Base-by-base conservation (phyloP, 2,113 vertebrate species). In the Pseudopipra pipra region DNA sequence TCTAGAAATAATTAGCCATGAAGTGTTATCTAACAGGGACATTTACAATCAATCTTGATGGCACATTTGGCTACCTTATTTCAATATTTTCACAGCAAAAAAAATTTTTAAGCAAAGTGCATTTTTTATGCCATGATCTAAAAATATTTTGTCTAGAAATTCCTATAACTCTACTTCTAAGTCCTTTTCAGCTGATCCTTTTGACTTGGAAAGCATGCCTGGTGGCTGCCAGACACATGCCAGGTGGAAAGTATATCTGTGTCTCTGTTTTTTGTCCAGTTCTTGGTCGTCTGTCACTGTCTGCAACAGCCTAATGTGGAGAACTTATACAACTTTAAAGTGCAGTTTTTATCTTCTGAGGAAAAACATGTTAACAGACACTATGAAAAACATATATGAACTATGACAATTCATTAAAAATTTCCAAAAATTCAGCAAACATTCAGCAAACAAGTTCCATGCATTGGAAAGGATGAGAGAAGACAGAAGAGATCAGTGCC, bases 191-290 rank as follows among this genome's bases (percentile, higher is more conserved):
- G 24, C 21, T 56, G 21, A 43, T 39, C 12, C 6, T 85, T 92
- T 78, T 61, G 28, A 27, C 27, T 70, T 4, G 2, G 22, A 77
- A 39, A 63, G 12, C 0, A 0, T 51, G 23, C 4, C n/a, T 5
- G n/a, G 5, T 2, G 11, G 27, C 18, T 41, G 23, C 31, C 15
- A 85, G 27, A 33, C 25, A 74, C 2, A 5, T 0, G 0, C 12
- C 18, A 23, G 5, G 23, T 17, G 58, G 22, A 71, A 75, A 18
- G 11, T 4, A 8, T 15, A 12, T 52, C 17, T 35, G 24, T 7
- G 21, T 67, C 13, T 85, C 55, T 61, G 12, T 28, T 10, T 70
- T 51, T 56, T 35, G 31, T 21, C 24, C 31, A 35, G 24, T 39
- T 74, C 41, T 52, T 52, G 37, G 37, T 19, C 43, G 8, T 85